Base-by-base conservation (phyloP, 2,888 invertebrate species). In the Sminthurides aquaticus region DNA sequence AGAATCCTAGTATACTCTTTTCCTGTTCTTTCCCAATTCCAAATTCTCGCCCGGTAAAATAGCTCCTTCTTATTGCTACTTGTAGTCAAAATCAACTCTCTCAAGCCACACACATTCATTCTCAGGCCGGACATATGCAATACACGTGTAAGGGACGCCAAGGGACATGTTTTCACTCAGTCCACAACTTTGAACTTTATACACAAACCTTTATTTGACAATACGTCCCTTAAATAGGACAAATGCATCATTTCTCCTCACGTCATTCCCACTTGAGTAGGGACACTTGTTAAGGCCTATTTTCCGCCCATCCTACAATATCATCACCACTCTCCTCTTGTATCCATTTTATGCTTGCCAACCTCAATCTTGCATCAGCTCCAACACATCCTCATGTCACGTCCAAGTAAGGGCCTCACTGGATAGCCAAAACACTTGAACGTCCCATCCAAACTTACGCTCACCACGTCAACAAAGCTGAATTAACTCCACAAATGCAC, bases 221-320 rank as follows among this genome's bases (percentile, higher is more conserved):
- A 43, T 8, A 22, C 5, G 52, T 15, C 52, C 18, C 52, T 20
- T 52, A 52, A 52, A 52, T 52, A 22, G 52, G 52, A 52, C 52
- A 52, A 52, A 52, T 52, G 52, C 52, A 52, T 52, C 52, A 52
- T 52, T 52, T 52, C 52, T 20, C 52, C 15, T 34, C 43, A 34
- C 43, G 43, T 34, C 43, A 34, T 34, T 34, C 43, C 43, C 43
- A 34, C 43, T 34, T 34, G 43, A 34, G 43, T 15, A 11, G 43
- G 43, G 43, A 34, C 43, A 34, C 43, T 34, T 34, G 43, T 34
- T 34, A 34, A 34, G 43, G 15, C 8, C 15, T 34, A 34, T 34
- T 34, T 34, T 34, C 43, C 43, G 43, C 8, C 43, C 5, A 15
- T 34, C 43, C 43, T 15, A 15, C n/a, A 15, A 5, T 34, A 34